Evolutionary conservation across 2,888 invertebrate species (phyloP).

Genomic region (Euzetes globulus): DNA sequence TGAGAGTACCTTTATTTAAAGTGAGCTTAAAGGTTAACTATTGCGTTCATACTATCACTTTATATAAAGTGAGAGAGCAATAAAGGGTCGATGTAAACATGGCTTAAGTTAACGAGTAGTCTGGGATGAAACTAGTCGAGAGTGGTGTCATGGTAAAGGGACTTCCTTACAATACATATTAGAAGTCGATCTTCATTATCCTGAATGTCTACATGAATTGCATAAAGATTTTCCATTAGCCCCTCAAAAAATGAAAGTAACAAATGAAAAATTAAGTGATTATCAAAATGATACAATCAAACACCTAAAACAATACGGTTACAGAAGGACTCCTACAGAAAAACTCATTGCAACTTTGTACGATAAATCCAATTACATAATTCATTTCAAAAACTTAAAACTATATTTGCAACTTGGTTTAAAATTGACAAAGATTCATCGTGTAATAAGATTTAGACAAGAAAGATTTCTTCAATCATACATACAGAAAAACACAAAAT

Average conservation of each 20-base stretch:
- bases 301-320: not conserved
- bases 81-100: no score
- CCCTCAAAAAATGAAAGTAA: constrained; percentile 32
- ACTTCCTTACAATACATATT: constrained; percentile 32
- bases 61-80: not conserved
- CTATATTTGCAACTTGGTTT: not conserved
- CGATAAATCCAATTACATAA: constrained; percentile 15
- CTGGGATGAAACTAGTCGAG: no score
- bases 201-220: constrained; percentile 22
- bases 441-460: not conserved
- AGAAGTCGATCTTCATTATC: constrained; percentile 37
- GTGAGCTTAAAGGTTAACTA: not conserved
- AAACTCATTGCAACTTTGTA: constrained; percentile 6
- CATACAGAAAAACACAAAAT: constrained; percentile 36
- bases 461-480: not conserved
- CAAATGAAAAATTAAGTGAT: constrained; percentile 1
- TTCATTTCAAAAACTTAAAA: constrained; percentile 29
- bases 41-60: not conserved
- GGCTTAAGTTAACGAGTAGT: no score
- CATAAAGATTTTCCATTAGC: constrained; percentile 38
- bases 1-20: not conserved
- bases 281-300: not conserved
- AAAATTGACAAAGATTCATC: constrained; percentile 8
- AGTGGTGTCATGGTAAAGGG: not conserved
- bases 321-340: not conserved